These are phyloP conservation scores for Hydrophis major DNA, from an alignment of 2,797 vertebrate genomes.

Conservation along the genomic window DNA sequence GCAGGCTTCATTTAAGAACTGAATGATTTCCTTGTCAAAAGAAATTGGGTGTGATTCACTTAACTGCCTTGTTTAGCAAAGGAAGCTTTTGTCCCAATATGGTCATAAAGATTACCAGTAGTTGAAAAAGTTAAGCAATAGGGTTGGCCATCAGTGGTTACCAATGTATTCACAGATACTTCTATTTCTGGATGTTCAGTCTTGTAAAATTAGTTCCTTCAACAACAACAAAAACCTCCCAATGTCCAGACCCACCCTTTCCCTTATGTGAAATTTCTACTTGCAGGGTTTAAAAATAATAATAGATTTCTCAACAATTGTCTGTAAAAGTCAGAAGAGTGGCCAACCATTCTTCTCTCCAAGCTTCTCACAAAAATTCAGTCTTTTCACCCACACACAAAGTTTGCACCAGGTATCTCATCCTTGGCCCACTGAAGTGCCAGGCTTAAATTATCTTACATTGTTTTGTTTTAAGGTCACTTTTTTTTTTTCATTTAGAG, in stretches of 20 bases:
- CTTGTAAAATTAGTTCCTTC: not conserved
- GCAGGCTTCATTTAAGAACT: not conserved
- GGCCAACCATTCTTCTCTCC: not conserved
- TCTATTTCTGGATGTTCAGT: not conserved
- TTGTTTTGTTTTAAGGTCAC: not conserved
- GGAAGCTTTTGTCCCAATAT: not conserved
- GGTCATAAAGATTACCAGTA: not conserved
- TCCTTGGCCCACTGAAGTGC: not conserved
- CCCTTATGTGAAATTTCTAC: not conserved
- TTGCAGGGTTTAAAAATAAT: not conserved
- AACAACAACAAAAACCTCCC: not conserved
- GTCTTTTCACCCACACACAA: not conserved
- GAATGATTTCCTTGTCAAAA: not conserved
- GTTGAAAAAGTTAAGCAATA: not conserved
- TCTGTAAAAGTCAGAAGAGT: not conserved
- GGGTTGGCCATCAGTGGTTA: not conserved
- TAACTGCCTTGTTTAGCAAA: not conserved
- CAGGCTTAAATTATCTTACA: not conserved
- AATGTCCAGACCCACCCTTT: not conserved
- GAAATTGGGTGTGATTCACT: not conserved
- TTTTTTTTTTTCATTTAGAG: not conserved
- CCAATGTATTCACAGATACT: not conserved
- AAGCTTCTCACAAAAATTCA: not conserved
- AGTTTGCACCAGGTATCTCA: not conserved
- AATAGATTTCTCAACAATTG: not conserved